Evolutionary conservation across 2,888 invertebrate species (phyloP).

Genomic region (Cinara cedri): DNA sequence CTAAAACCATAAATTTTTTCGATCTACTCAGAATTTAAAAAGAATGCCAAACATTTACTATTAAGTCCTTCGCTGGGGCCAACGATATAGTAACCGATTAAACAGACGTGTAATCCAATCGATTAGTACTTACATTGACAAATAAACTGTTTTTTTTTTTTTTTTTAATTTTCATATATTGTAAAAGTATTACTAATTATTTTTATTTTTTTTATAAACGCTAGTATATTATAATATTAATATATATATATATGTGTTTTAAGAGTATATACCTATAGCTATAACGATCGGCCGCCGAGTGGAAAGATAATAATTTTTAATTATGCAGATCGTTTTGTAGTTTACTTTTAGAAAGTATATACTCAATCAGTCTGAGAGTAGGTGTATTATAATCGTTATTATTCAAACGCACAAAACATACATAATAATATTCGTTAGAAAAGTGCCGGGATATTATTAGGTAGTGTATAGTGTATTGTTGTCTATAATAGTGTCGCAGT

Average conservation of each 20-base stretch:
- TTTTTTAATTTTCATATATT: too few relatives aligned
- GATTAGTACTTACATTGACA: too few relatives aligned
- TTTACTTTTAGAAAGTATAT: slow-evolving; percentile 38
- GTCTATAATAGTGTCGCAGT: background rate
- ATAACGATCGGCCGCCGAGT: background rate
- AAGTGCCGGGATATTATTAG: background rate
- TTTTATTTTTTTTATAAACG: too few relatives aligned
- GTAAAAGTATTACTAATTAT: too few relatives aligned
- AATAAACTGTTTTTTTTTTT: too few relatives aligned
- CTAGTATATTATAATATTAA: background rate
- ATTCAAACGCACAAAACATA: slow-evolving; percentile 1
- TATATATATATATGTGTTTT: background rate
- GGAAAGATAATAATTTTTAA: slow-evolving; percentile 27
- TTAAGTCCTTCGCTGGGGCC: too few relatives aligned
- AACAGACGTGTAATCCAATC: too few relatives aligned
- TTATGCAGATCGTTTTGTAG: slow-evolving; percentile 13
- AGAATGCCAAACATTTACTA: too few relatives aligned
- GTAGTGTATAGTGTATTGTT: background rate
- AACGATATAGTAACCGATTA: too few relatives aligned
- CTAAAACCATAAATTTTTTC: too few relatives aligned
- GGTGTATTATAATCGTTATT: background rate
- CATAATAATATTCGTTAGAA: background rate
- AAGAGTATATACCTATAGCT: too few relatives aligned
- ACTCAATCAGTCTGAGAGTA: background rate
- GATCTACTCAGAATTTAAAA: too few relatives aligned